Conservation (phyloP, 2,113 vertebrate genomes). For the Thunnus thynnus region DNA sequence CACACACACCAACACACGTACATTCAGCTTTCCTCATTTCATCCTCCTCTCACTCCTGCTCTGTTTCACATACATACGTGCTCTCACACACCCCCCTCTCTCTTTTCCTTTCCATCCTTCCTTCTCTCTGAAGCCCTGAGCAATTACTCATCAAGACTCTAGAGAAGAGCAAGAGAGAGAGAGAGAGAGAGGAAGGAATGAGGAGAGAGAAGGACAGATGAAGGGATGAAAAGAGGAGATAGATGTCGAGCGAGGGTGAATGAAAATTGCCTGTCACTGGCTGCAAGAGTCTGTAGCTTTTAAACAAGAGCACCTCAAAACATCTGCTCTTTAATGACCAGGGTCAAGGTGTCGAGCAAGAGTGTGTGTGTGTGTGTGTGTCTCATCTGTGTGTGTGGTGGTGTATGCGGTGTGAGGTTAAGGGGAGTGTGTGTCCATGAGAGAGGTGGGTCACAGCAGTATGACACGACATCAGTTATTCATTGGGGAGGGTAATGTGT, state of each 20-base stretch:
- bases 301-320: constrained; percentile 48
- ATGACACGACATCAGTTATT: constrained; percentile 73
- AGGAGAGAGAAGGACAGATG: constrained; percentile 1
- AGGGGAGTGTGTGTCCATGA: constrained; percentile 25
- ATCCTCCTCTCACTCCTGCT: constrained; percentile 49
- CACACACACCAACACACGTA: constrained; percentile 25
- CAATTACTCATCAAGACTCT: constrained; percentile 80
- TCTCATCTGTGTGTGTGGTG: constrained; percentile 27
- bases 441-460: constrained; percentile 56
- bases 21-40: constrained; percentile 43
- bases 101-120: constrained; percentile 64
- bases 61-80: constrained; percentile 45
- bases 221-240: constrained; percentile 43
- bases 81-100: constrained; percentile 38
- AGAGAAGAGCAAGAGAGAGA: constrained; percentile 66
- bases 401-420: constrained; percentile 21
- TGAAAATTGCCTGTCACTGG: constrained; percentile 45
- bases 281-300: constrained; percentile 12
- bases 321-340: constrained; percentile 63
- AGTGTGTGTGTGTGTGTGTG: constrained; percentile 13
- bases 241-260: constrained; percentile 26
- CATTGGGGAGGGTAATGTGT: constrained; percentile 61
- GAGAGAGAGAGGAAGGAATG: constrained; percentile 19
- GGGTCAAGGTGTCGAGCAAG: constrained; percentile 50
- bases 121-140: constrained; percentile 77